Conservation (phyloP, 2,888 invertebrate genomes). For the Yponomeuta cagnagella region DNA sequence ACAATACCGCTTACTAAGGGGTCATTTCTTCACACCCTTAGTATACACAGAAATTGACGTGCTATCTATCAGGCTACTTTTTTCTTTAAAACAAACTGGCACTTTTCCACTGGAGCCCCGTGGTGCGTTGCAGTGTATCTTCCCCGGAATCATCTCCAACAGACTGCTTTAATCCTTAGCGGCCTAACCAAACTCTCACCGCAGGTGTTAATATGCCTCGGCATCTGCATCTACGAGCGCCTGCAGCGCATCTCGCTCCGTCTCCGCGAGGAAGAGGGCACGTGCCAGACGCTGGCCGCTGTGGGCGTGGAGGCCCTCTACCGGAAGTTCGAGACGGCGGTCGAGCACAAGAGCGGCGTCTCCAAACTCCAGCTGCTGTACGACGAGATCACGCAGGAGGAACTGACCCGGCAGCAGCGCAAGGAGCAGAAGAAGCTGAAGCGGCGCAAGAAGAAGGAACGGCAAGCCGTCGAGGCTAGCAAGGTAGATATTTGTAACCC, state of each 20-base stretch:
- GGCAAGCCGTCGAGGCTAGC: constrained; percentile 52
- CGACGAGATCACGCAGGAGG: constrained; percentile 91
- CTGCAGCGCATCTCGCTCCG: constrained; percentile 91
- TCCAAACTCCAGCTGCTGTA: constrained; percentile 92
- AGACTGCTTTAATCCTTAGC: too few relatives aligned
- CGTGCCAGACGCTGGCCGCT: constrained; percentile 94
- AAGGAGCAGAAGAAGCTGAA: constrained; percentile 91
- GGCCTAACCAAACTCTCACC: too few relatives aligned
- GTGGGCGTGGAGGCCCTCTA: constrained; percentile 91
- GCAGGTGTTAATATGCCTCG: constrained; percentile 91
- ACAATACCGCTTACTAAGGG: too few relatives aligned
- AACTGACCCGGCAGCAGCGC: constrained; percentile 87
- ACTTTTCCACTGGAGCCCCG: too few relatives aligned
- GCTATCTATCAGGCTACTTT: too few relatives aligned
- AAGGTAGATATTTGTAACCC: constrained; percentile 37
- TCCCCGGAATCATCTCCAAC: too few relatives aligned
- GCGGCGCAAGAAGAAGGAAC: constrained; percentile 82
- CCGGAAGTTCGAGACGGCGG: constrained; percentile 92
- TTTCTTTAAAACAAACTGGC: too few relatives aligned
- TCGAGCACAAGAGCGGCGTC: constrained; percentile 91
- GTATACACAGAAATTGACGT: too few relatives aligned
- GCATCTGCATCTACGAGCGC: constrained; percentile 93
- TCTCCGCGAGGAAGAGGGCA: constrained; percentile 92
- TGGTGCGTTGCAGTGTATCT: too few relatives aligned
- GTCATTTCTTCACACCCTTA: too few relatives aligned